These are phyloP conservation scores for Nothoprocta perdicaria DNA, from an alignment of 2,113 vertebrate genomes.

Conservation along the genomic window DNA sequence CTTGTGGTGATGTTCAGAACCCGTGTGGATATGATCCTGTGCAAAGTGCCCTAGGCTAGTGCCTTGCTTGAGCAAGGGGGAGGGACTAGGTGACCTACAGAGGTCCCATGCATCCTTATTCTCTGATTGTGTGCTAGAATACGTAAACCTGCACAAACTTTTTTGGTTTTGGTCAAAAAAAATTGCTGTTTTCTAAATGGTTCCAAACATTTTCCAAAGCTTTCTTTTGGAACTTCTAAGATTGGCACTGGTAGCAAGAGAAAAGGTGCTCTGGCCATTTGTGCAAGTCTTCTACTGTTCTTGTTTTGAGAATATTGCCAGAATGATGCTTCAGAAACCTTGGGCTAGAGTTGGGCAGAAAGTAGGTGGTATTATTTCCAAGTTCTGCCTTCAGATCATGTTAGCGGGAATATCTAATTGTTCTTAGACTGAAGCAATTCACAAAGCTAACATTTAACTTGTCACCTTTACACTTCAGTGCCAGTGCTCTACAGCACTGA, in stretches of 20 bases:
- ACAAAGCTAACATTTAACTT: conserved; percentile 30
- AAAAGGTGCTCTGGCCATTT: background rate
- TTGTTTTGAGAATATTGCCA: background rate
- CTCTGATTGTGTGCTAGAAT: background rate
- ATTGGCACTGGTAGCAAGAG: background rate
- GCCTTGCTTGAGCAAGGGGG: too few relatives aligned
- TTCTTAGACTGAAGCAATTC: conserved; percentile 24
- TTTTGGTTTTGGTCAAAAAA: background rate
- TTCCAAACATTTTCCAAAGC: background rate
- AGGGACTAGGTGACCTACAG: too few relatives aligned
- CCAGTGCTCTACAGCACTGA: background rate
- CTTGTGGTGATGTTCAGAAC: too few relatives aligned
- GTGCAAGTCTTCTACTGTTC: background rate
- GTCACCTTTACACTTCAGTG: conserved; percentile 1
- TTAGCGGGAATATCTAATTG: background rate
- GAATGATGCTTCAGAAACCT: background rate
- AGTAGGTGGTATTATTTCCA: background rate
- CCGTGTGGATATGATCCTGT: too few relatives aligned
- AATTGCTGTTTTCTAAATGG: background rate
- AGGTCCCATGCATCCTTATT: too few relatives aligned
- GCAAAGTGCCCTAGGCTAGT: too few relatives aligned
- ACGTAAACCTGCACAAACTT: background rate
- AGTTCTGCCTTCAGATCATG: conserved; percentile 2
- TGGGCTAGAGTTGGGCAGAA: background rate
- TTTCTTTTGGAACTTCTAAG: background rate